Percentiles rank a stretch among this genome's conserved stretches.
Evolutionary conservation across 2,797 vertebrate species (phyloP).

Genomic region (Xiphophorus birchmanni): DNA sequence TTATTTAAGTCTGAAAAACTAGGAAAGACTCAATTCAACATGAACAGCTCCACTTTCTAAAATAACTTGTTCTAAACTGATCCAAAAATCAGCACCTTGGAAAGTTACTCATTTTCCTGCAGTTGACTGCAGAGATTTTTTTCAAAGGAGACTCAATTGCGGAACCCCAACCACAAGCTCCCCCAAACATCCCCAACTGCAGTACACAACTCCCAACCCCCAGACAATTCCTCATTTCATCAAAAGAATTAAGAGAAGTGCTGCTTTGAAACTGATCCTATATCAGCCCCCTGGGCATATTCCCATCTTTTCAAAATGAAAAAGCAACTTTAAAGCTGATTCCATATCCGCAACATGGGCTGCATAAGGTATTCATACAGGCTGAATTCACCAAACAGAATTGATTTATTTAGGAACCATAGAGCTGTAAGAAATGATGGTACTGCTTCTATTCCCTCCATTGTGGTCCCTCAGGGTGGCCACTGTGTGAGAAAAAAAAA

Average conservation of each 20-base stretch:
- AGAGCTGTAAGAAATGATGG: conserved; percentile 6
- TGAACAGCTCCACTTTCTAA: conserved; percentile 5
- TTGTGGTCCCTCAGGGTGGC: conserved; percentile 9
- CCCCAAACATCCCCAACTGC: not conserved
- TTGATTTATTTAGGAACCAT: conserved; percentile 16
- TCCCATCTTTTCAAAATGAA: conserved; percentile 11
- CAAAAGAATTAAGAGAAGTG: conserved; percentile 16
- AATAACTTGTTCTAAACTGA: not conserved
- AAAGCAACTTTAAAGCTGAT: conserved; percentile 32
- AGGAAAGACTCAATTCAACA: conserved; percentile 7
- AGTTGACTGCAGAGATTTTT: not conserved
- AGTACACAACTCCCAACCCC: conserved; percentile 2
- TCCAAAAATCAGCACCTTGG: conserved; percentile 24
- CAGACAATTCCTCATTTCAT: conserved; percentile 26
- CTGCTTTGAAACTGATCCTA: conserved; percentile 26
- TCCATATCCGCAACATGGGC: conserved; percentile 25
- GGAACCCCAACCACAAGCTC: not conserved
- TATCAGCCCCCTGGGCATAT: conserved; percentile 36
- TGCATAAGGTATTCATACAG: conserved; percentile 25
- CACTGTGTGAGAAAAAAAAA: not conserved
- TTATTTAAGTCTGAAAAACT: not conserved
- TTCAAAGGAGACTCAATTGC: conserved; percentile 20
- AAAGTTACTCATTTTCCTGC: conserved; percentile 20
- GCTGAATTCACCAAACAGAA: conserved; percentile 33
- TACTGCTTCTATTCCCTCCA: conserved; percentile 13